Evolutionary conservation across 2,113 vertebrate genomes (phyloP), one percentile per base, ranked within the genome.

Genomic region (Steatornis caripensis): DNA sequence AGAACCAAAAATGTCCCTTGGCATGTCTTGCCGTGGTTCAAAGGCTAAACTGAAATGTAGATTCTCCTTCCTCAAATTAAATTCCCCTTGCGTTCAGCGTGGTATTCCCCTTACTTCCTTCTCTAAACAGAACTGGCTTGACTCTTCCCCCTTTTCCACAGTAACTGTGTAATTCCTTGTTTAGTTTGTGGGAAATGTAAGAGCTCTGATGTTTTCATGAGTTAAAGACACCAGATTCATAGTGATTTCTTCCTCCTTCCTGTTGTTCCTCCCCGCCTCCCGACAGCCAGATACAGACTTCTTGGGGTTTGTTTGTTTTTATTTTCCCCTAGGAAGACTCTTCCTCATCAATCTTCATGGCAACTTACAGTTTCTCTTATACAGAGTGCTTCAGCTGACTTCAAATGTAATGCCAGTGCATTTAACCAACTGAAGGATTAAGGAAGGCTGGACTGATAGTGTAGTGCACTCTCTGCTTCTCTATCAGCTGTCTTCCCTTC

Each of bases 181-280:
- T 95, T 87, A 41, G n/a, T 84, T 92, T 90, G 62, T 94, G 69
- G 51, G 65, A 96, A 72, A 77, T 90, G 64, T 46, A 81, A 74
- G 68, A 93, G 46, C 54, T 88, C 77, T 78, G 72, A 78, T 71
- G 12, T 82, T 93, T 93, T 70, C 58, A 62, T 91, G 69, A 79
- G 85, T 94, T 85, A 69, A 90, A 90, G 34, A 64, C 9, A 4
- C 51, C 18, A 70, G 55, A 55, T 71, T 46, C 0, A 0, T 70
- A 74, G 85, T 54, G 62, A 90, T 61, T 92, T 93, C 62, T 93
- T 85, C 45, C 53, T 90, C 53, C 68, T 79, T 91, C 79, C 82
- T 91, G 45, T 81, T 89, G 26, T 80, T 93, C 34, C 10, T 85
- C 26, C n/a, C 36, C 34, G 79, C 46, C 71, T 83, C 26, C n/a